Evolutionary conservation across 1,140 invertebrate genomes (phyloP), one percentile per base, ranked within the genome.

Genomic region (Drosophila ficusphila): DNA sequence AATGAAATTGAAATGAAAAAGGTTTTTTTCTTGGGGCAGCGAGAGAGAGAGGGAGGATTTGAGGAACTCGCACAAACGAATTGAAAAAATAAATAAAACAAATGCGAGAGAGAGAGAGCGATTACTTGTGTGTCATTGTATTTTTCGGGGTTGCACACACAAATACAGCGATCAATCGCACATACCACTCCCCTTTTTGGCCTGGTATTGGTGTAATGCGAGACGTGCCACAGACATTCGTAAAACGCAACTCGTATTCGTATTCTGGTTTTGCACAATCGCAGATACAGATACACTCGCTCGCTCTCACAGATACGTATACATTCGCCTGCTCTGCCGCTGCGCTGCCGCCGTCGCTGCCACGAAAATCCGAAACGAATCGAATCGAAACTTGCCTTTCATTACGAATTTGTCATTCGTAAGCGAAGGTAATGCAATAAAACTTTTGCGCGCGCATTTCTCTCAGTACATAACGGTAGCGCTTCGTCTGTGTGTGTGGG

Each of bases 401-500:
- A 90, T 90, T 90, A 88, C 85, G 89, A 90, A 90, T 90, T 90
- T 90, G 89, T 90, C 89, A 90, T 90, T 90, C 71, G 89, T 77
- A 90, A 88, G 89, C 82, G 85, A 90, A 90, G 89, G 89, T 90
- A 90, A 90, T 90, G 89, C 82, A 90, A 90, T 90, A 90, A 90
- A 88, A 83, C 70, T 90, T 90, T 82, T 89, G 82, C 82, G 82
- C 82, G 82, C 82, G 83, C 82, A 88, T 82, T 86, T 88, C 74
- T 64, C 53, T 65, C 56, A 60, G 52, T 58, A 62, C 38, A 60
- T 72, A 62, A 54, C 74, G 82, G 74, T 58, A 38, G 41, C 53
- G 54, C 38, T 53, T 54, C 76, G 34, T 39, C 11, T 53, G n/a
- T 31, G 18, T 62, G 71, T 79, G 79, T 83, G 79, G 70, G 79